These are phyloP conservation scores for Sepioteuthis lessoniana DNA, from an alignment of 2,888 invertebrate species.

Conservation along the genomic window DNA sequence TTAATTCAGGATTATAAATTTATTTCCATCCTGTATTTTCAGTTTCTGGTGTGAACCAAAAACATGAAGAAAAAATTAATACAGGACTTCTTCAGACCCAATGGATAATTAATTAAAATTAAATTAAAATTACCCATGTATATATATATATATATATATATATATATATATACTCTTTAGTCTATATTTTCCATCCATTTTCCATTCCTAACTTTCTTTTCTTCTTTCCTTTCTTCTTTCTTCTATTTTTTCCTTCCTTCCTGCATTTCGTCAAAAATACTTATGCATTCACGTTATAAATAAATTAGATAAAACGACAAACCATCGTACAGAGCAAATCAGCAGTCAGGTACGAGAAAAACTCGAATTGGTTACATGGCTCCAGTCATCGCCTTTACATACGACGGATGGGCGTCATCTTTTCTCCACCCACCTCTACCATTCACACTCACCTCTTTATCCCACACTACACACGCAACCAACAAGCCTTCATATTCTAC, in stretches of 20 bases:
- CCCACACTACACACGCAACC: background rate
- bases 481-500: conserved; percentile 12
- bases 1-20: no score
- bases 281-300: background rate
- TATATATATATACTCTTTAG: no score
- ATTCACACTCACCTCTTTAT: background rate
- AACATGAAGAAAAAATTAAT: no score
- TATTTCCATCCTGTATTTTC: no score
- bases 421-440: background rate
- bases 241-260: background rate
- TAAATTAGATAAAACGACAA: conserved; percentile 8
- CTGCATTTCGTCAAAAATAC: background rate
- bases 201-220: background rate
- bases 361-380: background rate
- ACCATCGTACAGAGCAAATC: background rate
- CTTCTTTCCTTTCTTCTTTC: background rate
- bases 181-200: no score
- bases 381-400: background rate
- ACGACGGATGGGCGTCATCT: conserved; percentile 33
- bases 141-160: no score
- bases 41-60: no score
- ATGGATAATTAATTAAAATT: no score
- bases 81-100: no score
- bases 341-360: conserved; percentile 4
- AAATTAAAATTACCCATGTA: no score